phyloP scores from a whole-genome alignment of 2,797 vertebrate species.

The Catharus ustulatus region DNA sequence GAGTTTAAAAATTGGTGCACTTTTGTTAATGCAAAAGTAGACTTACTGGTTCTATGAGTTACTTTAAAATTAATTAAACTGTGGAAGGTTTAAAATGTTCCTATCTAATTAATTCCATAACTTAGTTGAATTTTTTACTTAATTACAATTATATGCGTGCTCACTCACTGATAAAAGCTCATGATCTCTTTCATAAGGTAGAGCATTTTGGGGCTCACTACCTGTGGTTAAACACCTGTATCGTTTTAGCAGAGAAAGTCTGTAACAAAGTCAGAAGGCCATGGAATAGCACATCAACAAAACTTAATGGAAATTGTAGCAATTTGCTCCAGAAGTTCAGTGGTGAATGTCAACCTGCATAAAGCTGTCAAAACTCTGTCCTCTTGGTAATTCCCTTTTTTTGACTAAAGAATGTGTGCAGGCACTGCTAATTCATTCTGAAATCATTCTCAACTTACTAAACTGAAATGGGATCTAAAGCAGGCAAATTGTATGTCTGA shows the following conservation, averaged over 20 bases:
- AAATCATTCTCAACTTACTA: neutral
- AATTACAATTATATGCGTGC: neutral
- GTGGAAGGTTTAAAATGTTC: neutral
- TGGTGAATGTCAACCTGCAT: neutral
- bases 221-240: neutral
- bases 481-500: neutral
- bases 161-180: neutral
- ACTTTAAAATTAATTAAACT: neutral
- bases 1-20: neutral
- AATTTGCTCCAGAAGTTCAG: neutral
- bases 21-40: neutral
- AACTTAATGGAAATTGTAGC: neutral
- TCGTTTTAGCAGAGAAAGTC: neutral
- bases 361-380: neutral
- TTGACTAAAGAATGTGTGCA: neutral
- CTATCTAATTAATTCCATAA: neutral
- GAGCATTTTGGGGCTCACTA: neutral
- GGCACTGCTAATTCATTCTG: neutral
- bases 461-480: neutral
- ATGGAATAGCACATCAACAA: neutral
- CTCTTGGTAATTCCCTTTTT: neutral
- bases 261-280: neutral
- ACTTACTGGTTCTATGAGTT: neutral
- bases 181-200: neutral
- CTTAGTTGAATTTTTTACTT: neutral